Evolutionary conservation across 2,888 invertebrate genomes (phyloP), one percentile per base, ranked within the genome.

Genomic region (Gasteruption jaculator): DNA sequence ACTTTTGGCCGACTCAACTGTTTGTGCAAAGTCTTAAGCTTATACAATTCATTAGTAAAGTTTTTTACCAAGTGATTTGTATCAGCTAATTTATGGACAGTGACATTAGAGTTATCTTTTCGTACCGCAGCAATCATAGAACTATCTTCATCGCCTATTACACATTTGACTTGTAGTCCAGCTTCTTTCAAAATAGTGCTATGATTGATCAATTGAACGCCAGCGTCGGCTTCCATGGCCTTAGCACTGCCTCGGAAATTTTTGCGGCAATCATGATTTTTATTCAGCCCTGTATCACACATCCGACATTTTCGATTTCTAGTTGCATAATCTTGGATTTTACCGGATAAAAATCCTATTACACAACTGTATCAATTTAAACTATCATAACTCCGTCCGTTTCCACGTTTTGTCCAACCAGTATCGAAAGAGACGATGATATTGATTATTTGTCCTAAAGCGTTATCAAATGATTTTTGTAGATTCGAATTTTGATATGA

Each of bases 191-290:
- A 26, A 31, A 50, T 38, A 6, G 7, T 14, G 33, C 50, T 51
- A 18, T 41, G 18, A 18, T 41, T 47, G n/a, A 43, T 18, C 16
- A 52, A 20, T 15, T 46, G 10, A 8, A 39, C 49, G 0, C 41
- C 53, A 11, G 41, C 48, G 41, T 47, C 30, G 3, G 55, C 33
- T 31, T 57, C 54, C 54, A 58, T 57, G 1, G 52, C 52, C 26
- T 58, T 57, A 1, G 57, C 52, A 20, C 41, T 45, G 1, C 41
- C 38, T 15, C 34, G 20, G 19, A 38, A 41, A n/a, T 45, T 45
- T 8, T 12, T 19, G 7, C n/a, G 24, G 7, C 24, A 24, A 8
- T 24, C 24, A 24, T 8, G 24, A n/a, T n/a, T n/a, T n/a, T n/a
- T n/a, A n/a, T n/a, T n/a, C n/a, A n/a, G n/a, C n/a, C n/a, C n/a